These are phyloP conservation scores for Drosophila austrosaltans DNA, from an alignment of 2,888 invertebrate species.

Conservation along the genomic window DNA sequence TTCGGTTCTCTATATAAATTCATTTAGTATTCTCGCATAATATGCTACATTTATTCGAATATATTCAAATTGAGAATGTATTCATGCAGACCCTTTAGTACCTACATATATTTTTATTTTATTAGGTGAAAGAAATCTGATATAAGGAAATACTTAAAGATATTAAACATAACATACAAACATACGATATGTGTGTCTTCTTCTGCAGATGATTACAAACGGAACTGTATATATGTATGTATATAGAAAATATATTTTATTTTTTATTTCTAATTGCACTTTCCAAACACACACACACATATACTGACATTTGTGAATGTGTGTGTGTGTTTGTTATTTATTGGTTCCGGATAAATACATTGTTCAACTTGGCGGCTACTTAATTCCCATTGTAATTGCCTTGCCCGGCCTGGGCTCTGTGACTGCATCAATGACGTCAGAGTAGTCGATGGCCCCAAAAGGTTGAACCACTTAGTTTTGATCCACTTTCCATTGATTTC, in stretches of 20 bases:
- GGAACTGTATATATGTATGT: not conserved
- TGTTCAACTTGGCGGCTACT: slow-evolving; percentile 56
- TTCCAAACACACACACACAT: slow-evolving; percentile 3
- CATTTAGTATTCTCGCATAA: too few relatives aligned
- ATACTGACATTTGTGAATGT: not conserved
- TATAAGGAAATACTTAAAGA: too few relatives aligned
- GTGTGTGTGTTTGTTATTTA: slow-evolving; percentile 59
- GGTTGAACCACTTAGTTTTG: slow-evolving; percentile 56
- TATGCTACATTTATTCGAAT: too few relatives aligned
- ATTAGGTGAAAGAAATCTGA: too few relatives aligned
- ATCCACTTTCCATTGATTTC: slow-evolving; percentile 51
- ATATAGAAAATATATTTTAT: not conserved
- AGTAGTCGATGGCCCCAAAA: slow-evolving; percentile 32
- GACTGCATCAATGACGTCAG: slow-evolving; percentile 27
- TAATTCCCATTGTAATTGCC: slow-evolving; percentile 60
- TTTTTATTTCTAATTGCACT: slow-evolving; percentile 18
- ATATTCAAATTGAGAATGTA: too few relatives aligned
- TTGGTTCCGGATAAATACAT: slow-evolving; percentile 66
- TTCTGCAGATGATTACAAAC: not conserved
- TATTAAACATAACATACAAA: too few relatives aligned
- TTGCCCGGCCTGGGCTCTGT: slow-evolving; percentile 32
- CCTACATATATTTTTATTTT: too few relatives aligned
- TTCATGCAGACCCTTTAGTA: too few relatives aligned
- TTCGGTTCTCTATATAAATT: too few relatives aligned
- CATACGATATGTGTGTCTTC: not conserved